Evolutionary conservation across 2,888 invertebrate species (phyloP).

Genomic region (Heliconius cydno): DNA sequence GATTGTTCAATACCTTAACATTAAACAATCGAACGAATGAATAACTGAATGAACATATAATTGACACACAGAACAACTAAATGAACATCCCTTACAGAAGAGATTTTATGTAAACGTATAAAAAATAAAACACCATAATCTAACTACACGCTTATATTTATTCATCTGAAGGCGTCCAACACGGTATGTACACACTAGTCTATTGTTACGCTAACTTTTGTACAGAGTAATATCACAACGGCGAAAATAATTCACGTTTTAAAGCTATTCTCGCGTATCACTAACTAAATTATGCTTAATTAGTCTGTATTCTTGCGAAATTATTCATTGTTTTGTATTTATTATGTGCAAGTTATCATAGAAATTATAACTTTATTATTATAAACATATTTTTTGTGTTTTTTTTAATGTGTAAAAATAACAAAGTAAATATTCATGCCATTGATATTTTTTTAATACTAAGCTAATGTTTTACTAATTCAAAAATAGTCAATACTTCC

Average conservation of each 20-base stretch:
- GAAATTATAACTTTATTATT: not conserved
- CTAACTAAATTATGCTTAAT: constrained; percentile 42
- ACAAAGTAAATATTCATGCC: no score
- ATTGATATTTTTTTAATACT: no score
- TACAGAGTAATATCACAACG: constrained; percentile 78
- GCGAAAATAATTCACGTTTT: constrained; percentile 69
- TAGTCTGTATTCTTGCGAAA: constrained; percentile 18
- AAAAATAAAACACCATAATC: constrained; percentile 53
- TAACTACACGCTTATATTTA: constrained; percentile 56
- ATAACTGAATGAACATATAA: no score
- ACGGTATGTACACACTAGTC: constrained; percentile 48
- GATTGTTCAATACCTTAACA: no score
- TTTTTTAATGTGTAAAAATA: no score
- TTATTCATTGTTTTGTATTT: constrained; percentile 4
- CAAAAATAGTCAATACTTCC: no score
- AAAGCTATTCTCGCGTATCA: constrained; percentile 62
- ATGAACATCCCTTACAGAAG: not conserved
- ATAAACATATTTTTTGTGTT: no score
- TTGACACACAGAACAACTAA: no score
- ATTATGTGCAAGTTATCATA: constrained; percentile 1
- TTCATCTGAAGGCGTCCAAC: constrained; percentile 69
- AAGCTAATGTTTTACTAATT: no score
- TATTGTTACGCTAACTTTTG: constrained; percentile 66
- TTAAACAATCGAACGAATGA: no score
- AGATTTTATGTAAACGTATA: not conserved